Conservation (phyloP, 2,113 vertebrate genomes). For the Fulica atra region DNA sequence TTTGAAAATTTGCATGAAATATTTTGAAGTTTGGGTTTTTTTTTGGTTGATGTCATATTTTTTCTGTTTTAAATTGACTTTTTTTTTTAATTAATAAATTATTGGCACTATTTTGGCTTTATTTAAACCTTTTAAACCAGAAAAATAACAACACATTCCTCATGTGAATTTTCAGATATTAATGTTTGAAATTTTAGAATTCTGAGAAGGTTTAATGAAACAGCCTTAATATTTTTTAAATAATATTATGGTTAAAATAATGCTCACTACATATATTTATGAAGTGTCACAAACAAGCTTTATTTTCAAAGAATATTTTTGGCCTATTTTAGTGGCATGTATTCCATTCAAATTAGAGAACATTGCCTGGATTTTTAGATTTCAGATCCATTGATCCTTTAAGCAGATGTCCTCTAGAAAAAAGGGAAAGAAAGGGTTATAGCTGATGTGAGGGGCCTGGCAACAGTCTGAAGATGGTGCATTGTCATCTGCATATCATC, state of each 20-base stretch:
- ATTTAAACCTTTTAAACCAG: background rate
- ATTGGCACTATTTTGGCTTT: background rate
- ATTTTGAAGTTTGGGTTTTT: background rate
- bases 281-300: background rate
- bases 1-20: background rate
- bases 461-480: background rate
- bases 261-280: background rate
- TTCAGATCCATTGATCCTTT: background rate
- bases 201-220: background rate
- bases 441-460: background rate
- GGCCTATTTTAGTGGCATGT: background rate
- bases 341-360: background rate
- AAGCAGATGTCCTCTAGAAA: background rate
- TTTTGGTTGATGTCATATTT: background rate
- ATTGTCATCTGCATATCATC: background rate
- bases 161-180: background rate
- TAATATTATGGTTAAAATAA: background rate
- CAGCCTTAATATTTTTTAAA: background rate
- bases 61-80: background rate
- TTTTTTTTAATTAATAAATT: background rate
- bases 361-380: background rate
- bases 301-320: background rate
- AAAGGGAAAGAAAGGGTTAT: constrained; percentile 17
- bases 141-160: background rate
- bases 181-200: background rate